Percentiles rank a stretch among this genome's conserved stretches.
Evolutionary conservation across 2,113 vertebrate genomes (phyloP).

Genomic region (Cyphomyrus discorhynchus): DNA sequence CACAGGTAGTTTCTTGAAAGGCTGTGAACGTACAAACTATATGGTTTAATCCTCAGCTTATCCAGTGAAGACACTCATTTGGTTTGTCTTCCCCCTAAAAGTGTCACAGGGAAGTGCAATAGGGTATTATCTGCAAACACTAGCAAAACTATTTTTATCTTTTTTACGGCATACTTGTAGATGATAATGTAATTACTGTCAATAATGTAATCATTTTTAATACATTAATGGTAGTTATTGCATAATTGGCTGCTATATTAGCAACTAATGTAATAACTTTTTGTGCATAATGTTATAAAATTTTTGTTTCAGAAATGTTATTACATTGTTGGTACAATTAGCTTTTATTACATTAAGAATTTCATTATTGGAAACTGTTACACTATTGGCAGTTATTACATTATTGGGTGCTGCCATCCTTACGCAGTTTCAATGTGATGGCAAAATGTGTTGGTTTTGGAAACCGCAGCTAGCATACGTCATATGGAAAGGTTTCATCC

Average conservation of each 20-base stretch:
- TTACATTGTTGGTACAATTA: background rate
- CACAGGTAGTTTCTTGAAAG: background rate
- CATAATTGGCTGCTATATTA: background rate
- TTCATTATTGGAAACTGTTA: background rate
- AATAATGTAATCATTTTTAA: background rate
- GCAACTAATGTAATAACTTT: background rate
- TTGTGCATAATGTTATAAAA: background rate
- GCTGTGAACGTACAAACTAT: background rate
- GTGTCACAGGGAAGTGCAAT: conserved; percentile 60
- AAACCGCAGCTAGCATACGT: background rate
- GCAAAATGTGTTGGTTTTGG: background rate
- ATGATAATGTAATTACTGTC: background rate
- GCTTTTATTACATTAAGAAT: background rate
- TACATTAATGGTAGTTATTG: background rate
- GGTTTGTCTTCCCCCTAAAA: background rate
- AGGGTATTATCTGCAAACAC: conserved; percentile 21
- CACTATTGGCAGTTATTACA: background rate
- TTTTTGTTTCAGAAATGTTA: background rate
- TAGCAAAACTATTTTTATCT: conserved; percentile 14
- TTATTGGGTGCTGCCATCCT: background rate
- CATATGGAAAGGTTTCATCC: background rate
- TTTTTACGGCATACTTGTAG: background rate
- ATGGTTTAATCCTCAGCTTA: background rate
- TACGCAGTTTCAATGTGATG: background rate
- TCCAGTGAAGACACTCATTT: background rate